Evolutionary conservation across 2,113 vertebrate genomes (phyloP).

Genomic region (Meleagris gallopavo): DNA sequence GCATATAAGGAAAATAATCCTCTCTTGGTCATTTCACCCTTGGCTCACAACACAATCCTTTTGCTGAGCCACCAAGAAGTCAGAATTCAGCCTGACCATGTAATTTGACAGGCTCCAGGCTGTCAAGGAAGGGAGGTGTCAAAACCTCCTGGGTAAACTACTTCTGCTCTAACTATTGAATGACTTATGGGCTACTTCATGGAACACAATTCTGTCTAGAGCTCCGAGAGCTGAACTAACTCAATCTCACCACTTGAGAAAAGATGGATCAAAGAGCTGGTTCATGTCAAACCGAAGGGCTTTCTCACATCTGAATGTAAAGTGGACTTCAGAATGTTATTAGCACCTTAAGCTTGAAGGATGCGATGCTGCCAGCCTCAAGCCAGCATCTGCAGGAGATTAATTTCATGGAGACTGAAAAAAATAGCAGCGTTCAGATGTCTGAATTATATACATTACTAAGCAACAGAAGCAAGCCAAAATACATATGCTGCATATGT

Average conservation of each 20-base stretch:
- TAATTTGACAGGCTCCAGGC: background rate
- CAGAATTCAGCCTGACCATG: background rate
- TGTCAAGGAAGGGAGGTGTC: background rate
- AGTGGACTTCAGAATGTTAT: constrained; percentile 43
- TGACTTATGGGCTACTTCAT: background rate
- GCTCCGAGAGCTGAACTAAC: background rate
- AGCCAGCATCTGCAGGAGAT: constrained; percentile 56
- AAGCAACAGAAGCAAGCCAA: constrained; percentile 7
- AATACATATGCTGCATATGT: constrained; percentile 6
- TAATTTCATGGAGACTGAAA: constrained; percentile 22
- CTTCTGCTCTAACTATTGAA: background rate
- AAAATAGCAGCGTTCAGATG: constrained; percentile 4
- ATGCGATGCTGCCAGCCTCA: constrained; percentile 17
- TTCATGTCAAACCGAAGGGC: background rate
- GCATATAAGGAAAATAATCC: background rate
- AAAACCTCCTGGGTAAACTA: background rate
- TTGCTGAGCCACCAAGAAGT: background rate
- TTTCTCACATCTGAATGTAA: constrained; percentile 38
- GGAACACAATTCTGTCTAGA: constrained; percentile 3
- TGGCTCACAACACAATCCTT: background rate
- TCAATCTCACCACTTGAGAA: background rate
- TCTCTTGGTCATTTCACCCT: background rate
- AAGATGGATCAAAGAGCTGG: constrained; percentile 4
- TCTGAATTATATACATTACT: too few species aligned
- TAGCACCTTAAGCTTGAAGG: constrained; percentile 39